phyloP scores from a whole-genome alignment of 2,888 invertebrate species.

The Tiliacea citrago region DNA sequence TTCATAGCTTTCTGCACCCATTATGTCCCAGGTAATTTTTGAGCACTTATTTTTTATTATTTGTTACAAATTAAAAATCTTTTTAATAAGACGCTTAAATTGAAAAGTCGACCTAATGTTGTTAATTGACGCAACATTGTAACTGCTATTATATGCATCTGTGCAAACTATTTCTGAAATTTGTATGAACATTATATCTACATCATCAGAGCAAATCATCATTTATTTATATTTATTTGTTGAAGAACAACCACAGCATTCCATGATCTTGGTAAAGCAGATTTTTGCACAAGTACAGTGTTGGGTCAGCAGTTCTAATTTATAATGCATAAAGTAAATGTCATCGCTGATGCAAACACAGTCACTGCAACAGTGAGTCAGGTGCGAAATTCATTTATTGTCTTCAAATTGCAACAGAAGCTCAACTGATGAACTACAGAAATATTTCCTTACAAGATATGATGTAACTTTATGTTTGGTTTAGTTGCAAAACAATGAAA shows the following conservation, averaged over 20 bases:
- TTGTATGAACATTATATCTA: constrained; percentile 45
- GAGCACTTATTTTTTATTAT: background rate
- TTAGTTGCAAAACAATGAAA: constrained; percentile 32
- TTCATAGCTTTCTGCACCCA: background rate
- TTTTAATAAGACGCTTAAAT: background rate
- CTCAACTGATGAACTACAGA: constrained; percentile 26
- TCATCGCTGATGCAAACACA: constrained; percentile 40
- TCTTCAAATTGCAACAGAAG: constrained; percentile 36
- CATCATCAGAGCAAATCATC: constrained; percentile 42
- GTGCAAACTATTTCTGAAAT: constrained; percentile 49
- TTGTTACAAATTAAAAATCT: background rate
- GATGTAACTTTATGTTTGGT: constrained; percentile 17
- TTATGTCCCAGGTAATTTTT: background rate
- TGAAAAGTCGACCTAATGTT: constrained; percentile 20
- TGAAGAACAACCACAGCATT: constrained; percentile 47
- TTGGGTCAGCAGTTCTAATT: constrained; percentile 45
- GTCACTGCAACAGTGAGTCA: constrained; percentile 28
- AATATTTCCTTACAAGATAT: constrained; percentile 22
- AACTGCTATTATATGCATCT: constrained; percentile 26
- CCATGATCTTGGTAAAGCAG: constrained; percentile 38
- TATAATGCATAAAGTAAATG: constrained; percentile 48
- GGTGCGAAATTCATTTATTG: constrained; percentile 38
- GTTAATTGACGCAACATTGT: constrained; percentile 35
- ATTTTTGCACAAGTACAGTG: constrained; percentile 47
- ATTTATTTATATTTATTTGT: constrained; percentile 37